Evolutionary conservation across 2,797 vertebrate species (phyloP).

Genomic region (Hyperoplus lanceolatus): DNA sequence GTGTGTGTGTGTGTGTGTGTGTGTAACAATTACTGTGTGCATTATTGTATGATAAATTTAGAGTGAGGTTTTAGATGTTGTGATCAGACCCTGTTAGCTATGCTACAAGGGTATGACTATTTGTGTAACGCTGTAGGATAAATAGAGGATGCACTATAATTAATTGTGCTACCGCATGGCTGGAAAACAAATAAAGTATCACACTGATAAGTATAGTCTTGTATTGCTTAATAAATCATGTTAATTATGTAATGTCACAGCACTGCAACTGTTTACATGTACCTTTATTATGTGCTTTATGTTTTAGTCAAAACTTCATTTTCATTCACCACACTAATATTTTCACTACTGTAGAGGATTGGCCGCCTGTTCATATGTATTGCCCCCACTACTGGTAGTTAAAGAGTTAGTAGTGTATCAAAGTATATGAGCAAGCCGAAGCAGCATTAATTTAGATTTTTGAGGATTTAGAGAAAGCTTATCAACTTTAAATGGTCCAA

Average conservation of each 20-base stretch:
- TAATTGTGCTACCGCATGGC: constrained; percentile 49
- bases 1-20: neutral
- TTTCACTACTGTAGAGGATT: neutral
- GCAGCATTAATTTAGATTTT: neutral
- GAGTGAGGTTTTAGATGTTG: constrained; percentile 39
- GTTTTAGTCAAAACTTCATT: neutral
- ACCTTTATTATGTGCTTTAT: neutral
- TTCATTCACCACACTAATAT: neutral
- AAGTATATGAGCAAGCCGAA: neutral
- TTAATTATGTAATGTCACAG: neutral
- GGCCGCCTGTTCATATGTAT: neutral
- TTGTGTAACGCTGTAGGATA: constrained; percentile 56
- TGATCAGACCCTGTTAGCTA: constrained; percentile 51
- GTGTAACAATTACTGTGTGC: neutral
- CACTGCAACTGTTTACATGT: neutral
- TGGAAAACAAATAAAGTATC: constrained; percentile 48
- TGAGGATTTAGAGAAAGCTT: neutral
- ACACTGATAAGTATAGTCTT: constrained; percentile 9
- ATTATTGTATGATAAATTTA: constrained; percentile 43
- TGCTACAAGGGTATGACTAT: constrained; percentile 50
- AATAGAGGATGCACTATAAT: constrained; percentile 56
- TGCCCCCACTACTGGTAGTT: neutral
- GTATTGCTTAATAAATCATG: constrained; percentile 42
- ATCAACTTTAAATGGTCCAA: neutral
- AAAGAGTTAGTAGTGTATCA: neutral